These are phyloP conservation scores for Colaptes auratus DNA, from an alignment of 2,113 vertebrate species.

Conservation along the genomic window DNA sequence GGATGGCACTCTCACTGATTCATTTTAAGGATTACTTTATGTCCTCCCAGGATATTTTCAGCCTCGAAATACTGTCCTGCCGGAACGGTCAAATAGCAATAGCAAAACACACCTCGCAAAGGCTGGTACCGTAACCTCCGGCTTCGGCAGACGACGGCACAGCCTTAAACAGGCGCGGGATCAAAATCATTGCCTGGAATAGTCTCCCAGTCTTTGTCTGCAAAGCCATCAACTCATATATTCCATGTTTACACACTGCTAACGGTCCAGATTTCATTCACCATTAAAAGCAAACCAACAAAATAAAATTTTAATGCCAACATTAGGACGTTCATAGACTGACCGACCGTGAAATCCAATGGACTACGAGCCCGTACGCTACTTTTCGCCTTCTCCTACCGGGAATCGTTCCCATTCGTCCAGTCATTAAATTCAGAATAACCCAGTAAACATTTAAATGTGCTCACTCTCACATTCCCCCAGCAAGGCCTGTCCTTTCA, in stretches of 20 bases:
- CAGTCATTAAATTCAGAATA: neutral
- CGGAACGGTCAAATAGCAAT: conserved; percentile 30
- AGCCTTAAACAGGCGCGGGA: neutral
- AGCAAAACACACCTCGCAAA: conserved; percentile 20
- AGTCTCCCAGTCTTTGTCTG: neutral
- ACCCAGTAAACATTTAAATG: neutral
- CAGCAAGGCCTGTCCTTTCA: neutral
- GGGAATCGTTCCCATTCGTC: neutral
- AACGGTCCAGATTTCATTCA: conserved; percentile 23
- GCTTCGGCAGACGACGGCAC: fast-evolving
- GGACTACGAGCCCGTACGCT: neutral
- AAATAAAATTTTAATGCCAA: conserved; percentile 35
- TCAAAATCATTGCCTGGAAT: neutral
- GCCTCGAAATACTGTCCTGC: conserved; percentile 28
- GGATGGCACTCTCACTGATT: neutral
- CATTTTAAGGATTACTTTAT: conserved; percentile 45
- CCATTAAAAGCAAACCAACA: conserved; percentile 43
- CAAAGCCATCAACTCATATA: neutral
- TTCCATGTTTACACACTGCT: neutral
- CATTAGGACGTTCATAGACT: neutral
- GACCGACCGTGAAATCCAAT: neutral
- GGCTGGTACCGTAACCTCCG: neutral
- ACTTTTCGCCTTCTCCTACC: neutral
- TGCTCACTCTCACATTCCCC: neutral
- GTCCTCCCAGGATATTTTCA: conserved; percentile 30